Evolutionary conservation across 2,113 vertebrate genomes (phyloP), one percentile per base, ranked within the genome.

Genomic region (Numenius arquata): DNA sequence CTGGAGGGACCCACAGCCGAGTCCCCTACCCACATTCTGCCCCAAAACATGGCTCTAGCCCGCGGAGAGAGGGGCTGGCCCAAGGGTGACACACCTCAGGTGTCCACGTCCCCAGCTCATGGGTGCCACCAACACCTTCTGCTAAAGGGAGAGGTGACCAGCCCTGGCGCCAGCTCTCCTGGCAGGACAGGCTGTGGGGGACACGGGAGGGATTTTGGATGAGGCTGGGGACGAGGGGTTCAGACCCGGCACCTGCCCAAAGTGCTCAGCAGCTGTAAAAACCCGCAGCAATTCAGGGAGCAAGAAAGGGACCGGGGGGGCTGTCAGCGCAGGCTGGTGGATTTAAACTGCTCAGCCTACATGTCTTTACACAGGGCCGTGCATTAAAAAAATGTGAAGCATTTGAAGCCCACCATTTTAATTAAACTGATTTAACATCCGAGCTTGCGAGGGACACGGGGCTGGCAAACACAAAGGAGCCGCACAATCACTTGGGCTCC

Each of bases 401-500:
- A 93, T 94, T 93, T 95, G 94, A 96, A 93, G 95, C 66, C 94
- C 93, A 95, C 86, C 53, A 89, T 95, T 96, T 97, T 97, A 97
- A 96, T 97, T 93, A 96, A 96, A 92, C 96, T 92, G 93, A 90
- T 96, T 96, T 94, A 97, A 96, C 93, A 91, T 90, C 90, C 6
- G 27, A 95, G 95, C 92, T 93, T 18, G 75, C 4, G 38, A 96
- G 95, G 89, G 94, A 93, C 53, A 13, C 43, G 47, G 94, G 95
- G 94, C 93, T 89, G 92, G 88, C 92, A 34, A 78, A 38, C 95
- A 96, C 96, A 96, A 96, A 95, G 95, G 73, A 96, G 92, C 94
- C 9, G 45, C 80, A 96, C 92, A 93, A 93, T 96, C 96, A 84
- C 94, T 95, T 94, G 90, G 89, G 80, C 93, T 96, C 96, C 89